phyloP scores from a whole-genome alignment of 2,113 vertebrate genomes.

The Spilogale gracilis region DNA sequence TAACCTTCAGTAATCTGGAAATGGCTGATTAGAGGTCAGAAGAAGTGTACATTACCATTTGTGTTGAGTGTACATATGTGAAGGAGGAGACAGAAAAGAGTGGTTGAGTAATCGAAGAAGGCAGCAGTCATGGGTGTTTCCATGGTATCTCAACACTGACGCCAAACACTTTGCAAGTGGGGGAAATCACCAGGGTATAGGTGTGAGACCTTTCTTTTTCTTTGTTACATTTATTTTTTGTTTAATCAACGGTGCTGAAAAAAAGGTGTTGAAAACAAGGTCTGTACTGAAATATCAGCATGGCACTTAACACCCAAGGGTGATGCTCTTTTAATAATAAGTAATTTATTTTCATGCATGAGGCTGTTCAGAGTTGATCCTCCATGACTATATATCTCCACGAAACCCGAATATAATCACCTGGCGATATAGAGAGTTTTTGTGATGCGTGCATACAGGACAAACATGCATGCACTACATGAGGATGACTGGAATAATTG shows the following conservation, averaged over 20 bases:
- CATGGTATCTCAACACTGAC: background rate
- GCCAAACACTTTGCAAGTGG: background rate
- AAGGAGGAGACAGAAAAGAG: background rate
- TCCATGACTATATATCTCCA: background rate
- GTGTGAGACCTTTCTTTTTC: background rate
- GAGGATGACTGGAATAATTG: background rate
- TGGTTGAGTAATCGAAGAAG: background rate
- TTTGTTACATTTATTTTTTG: background rate
- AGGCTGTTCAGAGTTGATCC: background rate
- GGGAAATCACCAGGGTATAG: background rate
- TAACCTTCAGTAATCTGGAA: background rate
- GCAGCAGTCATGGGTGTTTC: background rate
- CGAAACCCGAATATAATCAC: background rate
- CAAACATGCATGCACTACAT: background rate
- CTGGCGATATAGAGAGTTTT: background rate
- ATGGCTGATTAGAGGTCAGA: background rate
- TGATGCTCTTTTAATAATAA: background rate
- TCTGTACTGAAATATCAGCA: background rate
- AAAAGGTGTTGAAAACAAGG: background rate
- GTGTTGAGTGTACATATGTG: background rate
- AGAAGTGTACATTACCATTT: no score
- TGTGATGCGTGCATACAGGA: background rate
- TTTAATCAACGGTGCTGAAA: background rate
- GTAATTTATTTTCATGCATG: background rate
- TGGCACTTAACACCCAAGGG: background rate